A percentile compares a stretch with the other conserved stretches of the same genome.
Evolutionary conservation across 1,140 invertebrate species (phyloP).

Genomic region (Maconellicoccus hirsutus): DNA sequence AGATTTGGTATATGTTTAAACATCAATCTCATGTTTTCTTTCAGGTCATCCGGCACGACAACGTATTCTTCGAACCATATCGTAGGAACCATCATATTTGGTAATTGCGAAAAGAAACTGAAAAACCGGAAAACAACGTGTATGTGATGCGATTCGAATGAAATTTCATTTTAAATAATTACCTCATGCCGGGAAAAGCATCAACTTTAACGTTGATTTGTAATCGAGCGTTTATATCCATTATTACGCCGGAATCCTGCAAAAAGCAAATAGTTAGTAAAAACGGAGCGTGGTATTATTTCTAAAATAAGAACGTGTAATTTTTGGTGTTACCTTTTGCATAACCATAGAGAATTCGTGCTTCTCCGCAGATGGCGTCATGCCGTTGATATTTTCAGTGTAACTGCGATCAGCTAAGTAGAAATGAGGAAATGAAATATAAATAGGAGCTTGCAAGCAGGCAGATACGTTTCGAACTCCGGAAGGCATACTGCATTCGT

Average conservation of each 20-base stretch:
- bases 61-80: neutral
- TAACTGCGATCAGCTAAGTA: constrained; percentile 47
- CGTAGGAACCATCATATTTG: neutral
- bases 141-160: too few relatives aligned
- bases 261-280: neutral
- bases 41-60: neutral
- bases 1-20: neutral
- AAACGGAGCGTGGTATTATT: neutral
- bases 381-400: constrained; percentile 41
- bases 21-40: neutral
- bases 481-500: neutral
- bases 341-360: constrained; percentile 48
- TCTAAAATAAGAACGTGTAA: neutral
- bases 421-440: constrained; percentile 60
- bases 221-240: neutral
- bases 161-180: neutral
- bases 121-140: too few relatives aligned
- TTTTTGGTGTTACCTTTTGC: constrained; percentile 46
- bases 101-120: constrained; percentile 2
- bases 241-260: neutral
- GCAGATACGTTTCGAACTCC: constrained; percentile 20
- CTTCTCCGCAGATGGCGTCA: constrained; percentile 43
- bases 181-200: neutral
- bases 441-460: constrained; percentile 40
- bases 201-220: constrained; percentile 6